Evolutionary conservation across 2,797 vertebrate genomes (phyloP).

Genomic region (Bucorvus abyssinicus): DNA sequence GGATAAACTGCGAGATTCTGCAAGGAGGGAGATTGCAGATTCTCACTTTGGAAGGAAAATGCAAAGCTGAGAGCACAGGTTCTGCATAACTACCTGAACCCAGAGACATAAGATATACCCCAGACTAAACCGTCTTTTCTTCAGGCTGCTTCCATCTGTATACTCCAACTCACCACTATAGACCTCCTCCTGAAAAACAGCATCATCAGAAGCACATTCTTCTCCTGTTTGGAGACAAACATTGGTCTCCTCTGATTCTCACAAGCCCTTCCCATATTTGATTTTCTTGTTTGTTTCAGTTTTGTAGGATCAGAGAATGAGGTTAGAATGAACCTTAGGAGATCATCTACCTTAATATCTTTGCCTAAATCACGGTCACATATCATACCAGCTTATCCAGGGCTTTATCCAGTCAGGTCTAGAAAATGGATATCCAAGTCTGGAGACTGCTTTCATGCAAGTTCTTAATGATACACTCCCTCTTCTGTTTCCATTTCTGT

Average conservation of each 20-base stretch:
- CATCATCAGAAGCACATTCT: not conserved
- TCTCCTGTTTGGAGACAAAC: not conserved
- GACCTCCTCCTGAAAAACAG: not conserved
- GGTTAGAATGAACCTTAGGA: not conserved
- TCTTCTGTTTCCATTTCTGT: not conserved
- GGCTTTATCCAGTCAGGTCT: not conserved
- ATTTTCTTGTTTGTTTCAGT: not conserved
- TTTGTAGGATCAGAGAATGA: not conserved
- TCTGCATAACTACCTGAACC: not conserved
- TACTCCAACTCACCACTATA: not conserved
- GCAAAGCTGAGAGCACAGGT: accelerated
- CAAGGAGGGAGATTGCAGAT: not conserved
- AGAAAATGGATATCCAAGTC: not conserved
- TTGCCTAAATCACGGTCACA: not conserved
- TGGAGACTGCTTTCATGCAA: not conserved
- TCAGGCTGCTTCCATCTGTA: not conserved
- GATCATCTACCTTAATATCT: not conserved
- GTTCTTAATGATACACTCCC: not conserved
- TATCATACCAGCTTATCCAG: not conserved
- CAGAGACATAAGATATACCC: not conserved
- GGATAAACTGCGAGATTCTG: not conserved
- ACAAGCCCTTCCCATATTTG: not conserved
- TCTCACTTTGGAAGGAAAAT: not conserved
- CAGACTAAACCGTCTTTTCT: not conserved
- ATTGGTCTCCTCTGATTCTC: not conserved